phyloP scores from a whole-genome alignment of 2,888 invertebrate species.

The Eucriotettix oculatus region DNA sequence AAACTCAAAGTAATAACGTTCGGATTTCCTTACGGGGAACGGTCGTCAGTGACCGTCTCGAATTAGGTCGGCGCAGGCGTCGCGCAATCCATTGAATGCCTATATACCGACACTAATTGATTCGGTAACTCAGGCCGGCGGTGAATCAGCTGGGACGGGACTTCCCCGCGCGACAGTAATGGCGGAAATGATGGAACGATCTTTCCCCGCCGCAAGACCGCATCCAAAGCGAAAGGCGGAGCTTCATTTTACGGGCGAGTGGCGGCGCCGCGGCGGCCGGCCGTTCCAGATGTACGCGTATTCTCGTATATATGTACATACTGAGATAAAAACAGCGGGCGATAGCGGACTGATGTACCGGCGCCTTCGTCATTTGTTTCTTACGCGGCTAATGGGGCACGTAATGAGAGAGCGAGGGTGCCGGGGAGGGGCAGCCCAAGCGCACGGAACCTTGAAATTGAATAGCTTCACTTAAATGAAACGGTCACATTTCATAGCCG shows the following conservation, averaged over 20 bases:
- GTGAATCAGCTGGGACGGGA: too few relatives aligned
- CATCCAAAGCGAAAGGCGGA: conserved; percentile 6
- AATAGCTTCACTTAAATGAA: conserved; percentile 15
- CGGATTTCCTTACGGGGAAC: too few relatives aligned
- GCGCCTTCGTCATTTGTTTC: conserved; percentile 24
- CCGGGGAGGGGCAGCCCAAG: conserved; percentile 8
- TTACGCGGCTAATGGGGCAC: conserved; percentile 30
- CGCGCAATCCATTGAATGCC: too few relatives aligned
- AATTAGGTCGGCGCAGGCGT: too few relatives aligned
- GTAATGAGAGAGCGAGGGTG: conserved; percentile 21
- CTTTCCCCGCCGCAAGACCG: conserved; percentile 30
- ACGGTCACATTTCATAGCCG: conserved; percentile 16
- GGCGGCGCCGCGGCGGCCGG: conserved; percentile 19
- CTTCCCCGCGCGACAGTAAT: conserved; percentile 19
- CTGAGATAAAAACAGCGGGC: not conserved
- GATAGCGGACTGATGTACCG: not conserved
- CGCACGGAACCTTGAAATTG: conserved; percentile 15
- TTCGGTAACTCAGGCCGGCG: too few relatives aligned
- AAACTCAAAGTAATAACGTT: too few relatives aligned
- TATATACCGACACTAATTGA: too few relatives aligned
- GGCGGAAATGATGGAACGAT: conserved; percentile 32
- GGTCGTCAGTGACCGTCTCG: too few relatives aligned
- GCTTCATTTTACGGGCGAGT: conserved; percentile 22
- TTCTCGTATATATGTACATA: not conserved
- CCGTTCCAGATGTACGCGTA: conserved; percentile 6